Evolutionary conservation across 2,888 invertebrate genomes (phyloP).

Genomic region (Trachelus tabidus): DNA sequence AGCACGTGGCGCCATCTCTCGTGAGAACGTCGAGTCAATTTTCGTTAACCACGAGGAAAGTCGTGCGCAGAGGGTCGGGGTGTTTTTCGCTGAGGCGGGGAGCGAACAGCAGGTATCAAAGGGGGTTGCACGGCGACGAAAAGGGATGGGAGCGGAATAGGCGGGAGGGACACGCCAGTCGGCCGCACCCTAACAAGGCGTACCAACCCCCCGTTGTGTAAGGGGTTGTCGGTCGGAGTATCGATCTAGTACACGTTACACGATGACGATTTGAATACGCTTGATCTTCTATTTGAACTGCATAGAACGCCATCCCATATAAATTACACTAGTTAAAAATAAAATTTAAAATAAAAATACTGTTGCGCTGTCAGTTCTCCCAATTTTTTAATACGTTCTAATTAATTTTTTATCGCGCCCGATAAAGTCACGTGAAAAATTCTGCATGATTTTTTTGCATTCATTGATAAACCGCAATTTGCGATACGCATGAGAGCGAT

Average conservation of each 20-base stretch:
- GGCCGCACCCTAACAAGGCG: slow-evolving; percentile 47
- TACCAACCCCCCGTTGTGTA: slow-evolving; percentile 34
- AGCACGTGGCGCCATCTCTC: slow-evolving; percentile 61
- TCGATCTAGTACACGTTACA: slow-evolving; percentile 18
- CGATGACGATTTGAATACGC: background rate
- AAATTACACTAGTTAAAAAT: background rate
- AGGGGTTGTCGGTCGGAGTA: slow-evolving; percentile 16
- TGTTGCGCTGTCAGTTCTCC: background rate
- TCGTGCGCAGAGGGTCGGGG: background rate
- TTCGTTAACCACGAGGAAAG: slow-evolving; percentile 30
- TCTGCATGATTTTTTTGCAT: background rate
- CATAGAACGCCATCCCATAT: background rate
- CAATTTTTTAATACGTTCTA: background rate
- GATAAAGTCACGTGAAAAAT: background rate
- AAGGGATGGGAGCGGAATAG: slow-evolving; percentile 24
- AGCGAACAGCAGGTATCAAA: slow-evolving; percentile 13
- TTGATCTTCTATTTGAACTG: background rate
- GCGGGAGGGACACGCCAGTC: slow-evolving; percentile 46
- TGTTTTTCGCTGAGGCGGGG: slow-evolving; percentile 22
- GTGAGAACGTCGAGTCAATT: slow-evolving; percentile 42
- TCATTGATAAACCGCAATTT: background rate
- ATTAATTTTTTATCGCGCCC: background rate
- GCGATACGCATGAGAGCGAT: background rate
- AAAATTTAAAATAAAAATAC: background rate
- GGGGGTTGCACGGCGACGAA: background rate